These are phyloP conservation scores for Amniataba percoides DNA, from an alignment of 2,797 vertebrate genomes.

Conservation along the genomic window DNA sequence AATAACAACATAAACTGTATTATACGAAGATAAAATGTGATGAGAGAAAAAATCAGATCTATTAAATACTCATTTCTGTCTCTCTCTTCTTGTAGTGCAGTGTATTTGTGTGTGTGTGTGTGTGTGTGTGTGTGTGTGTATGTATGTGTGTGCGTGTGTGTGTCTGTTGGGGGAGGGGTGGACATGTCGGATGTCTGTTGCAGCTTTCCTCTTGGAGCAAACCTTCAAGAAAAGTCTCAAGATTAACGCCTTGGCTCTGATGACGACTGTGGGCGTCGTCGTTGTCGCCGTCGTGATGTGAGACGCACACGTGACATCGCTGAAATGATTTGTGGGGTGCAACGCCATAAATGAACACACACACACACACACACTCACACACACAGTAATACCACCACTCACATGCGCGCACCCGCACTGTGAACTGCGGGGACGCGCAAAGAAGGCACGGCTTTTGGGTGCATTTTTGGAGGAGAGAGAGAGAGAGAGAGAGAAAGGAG, in stretches of 20 bases:
- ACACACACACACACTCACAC: background rate
- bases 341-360: constrained; percentile 75
- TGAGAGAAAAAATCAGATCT: constrained; percentile 5
- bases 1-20: background rate
- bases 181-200: constrained; percentile 44
- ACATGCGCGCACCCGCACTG: background rate
- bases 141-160: constrained; percentile 25
- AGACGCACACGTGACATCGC: constrained; percentile 76
- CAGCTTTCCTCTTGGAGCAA: constrained; percentile 31
- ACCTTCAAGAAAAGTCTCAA: constrained; percentile 88
- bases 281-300: constrained; percentile 12
- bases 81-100: background rate
- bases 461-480: constrained; percentile 7
- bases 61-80: constrained; percentile 17
- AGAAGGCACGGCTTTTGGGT: constrained; percentile 41
- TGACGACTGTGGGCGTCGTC: constrained; percentile 88
- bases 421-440: constrained; percentile 59
- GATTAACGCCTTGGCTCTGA: constrained; percentile 92
- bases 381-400: background rate
- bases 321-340: constrained; percentile 90
- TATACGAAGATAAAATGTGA: too few relatives aligned
- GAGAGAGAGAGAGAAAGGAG: too few relatives aligned
- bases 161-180: constrained; percentile 62
- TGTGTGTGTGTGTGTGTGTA: constrained; percentile 6
- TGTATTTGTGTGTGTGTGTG: constrained; percentile 2